phyloP scores from a whole-genome alignment of 2,888 invertebrate genomes.

The Malacosoma neustria region DNA sequence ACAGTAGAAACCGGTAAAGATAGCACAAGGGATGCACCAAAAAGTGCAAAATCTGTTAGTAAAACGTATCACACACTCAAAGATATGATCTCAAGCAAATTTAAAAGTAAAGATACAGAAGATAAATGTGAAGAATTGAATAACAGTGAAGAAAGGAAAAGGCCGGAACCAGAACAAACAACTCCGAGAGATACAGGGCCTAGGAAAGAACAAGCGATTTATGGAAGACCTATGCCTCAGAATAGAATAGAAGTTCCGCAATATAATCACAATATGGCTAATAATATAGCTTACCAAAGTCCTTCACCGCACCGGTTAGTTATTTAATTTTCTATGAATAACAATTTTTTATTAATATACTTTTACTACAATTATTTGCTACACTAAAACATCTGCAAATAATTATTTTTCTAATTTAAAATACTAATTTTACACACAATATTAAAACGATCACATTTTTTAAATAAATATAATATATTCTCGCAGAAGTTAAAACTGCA shows the following conservation, averaged over 20 bases:
- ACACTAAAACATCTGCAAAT: too few relatives aligned
- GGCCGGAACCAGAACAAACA: constrained; percentile 54
- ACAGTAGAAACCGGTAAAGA: constrained; percentile 77
- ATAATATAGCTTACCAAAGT: constrained; percentile 60
- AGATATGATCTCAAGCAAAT: constrained; percentile 88
- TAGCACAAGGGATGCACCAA: constrained; percentile 69
- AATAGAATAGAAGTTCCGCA: constrained; percentile 53
- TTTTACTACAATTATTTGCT: too few relatives aligned
- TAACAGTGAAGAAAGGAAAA: constrained; percentile 76
- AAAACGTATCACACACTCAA: constrained; percentile 88
- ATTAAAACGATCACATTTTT: too few relatives aligned
- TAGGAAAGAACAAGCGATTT: constrained; percentile 76
- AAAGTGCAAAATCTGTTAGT: constrained; percentile 79
- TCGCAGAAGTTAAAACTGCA: too few relatives aligned
- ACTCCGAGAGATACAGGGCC: constrained; percentile 56
- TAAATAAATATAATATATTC: too few relatives aligned
- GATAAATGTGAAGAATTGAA: constrained; percentile 75
- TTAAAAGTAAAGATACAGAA: constrained; percentile 78
- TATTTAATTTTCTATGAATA: not conserved
- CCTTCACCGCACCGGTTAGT: constrained; percentile 62
- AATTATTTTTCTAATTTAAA: too few relatives aligned
- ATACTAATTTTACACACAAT: too few relatives aligned
- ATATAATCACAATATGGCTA: constrained; percentile 47
- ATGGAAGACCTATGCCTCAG: constrained; percentile 75
- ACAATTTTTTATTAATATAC: too few relatives aligned